phyloP scores from a whole-genome alignment of 2,888 invertebrate species.

The Eupithecia tripunctaria region DNA sequence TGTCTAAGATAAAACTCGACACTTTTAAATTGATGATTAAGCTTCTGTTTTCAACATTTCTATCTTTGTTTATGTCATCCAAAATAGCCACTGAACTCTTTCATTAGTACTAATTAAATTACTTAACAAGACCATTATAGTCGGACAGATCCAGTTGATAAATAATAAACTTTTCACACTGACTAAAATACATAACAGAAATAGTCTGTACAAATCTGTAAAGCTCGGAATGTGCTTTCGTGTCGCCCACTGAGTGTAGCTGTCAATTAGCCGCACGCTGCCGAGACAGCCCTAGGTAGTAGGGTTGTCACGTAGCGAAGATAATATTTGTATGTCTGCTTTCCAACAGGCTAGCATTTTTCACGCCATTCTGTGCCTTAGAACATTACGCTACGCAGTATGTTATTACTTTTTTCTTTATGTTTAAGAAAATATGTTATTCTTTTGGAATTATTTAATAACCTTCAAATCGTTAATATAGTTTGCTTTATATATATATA shows the following conservation, averaged over 20 bases:
- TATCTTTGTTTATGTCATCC: not conserved
- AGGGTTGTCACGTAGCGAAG: conserved; percentile 31
- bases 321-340: conserved; percentile 12
- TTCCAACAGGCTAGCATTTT: conserved; percentile 2
- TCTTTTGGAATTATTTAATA: not conserved
- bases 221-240: conserved; percentile 37
- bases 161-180: conserved; percentile 38
- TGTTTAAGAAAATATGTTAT: not conserved
- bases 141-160: conserved; percentile 11
- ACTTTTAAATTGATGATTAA: conserved; percentile 1
- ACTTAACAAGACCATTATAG: conserved; percentile 1
- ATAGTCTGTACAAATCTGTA: conserved; percentile 36
- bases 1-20: conserved; percentile 8
- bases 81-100: conserved; percentile 10
- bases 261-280: conserved; percentile 48
- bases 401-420: not conserved
- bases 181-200: conserved; percentile 22
- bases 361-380: not conserved
- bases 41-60: not conserved
- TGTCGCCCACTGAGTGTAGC: conserved; percentile 45
- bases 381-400: not conserved
- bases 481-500: not conserved
- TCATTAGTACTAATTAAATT: conserved; percentile 14
- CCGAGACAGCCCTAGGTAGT: conserved; percentile 36
- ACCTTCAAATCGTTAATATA: not conserved